Percentiles rank a stretch among this genome's conserved stretches.
Conservation (phyloP, 2,888 invertebrate species). For the Pogonocherus hispidulus region DNA sequence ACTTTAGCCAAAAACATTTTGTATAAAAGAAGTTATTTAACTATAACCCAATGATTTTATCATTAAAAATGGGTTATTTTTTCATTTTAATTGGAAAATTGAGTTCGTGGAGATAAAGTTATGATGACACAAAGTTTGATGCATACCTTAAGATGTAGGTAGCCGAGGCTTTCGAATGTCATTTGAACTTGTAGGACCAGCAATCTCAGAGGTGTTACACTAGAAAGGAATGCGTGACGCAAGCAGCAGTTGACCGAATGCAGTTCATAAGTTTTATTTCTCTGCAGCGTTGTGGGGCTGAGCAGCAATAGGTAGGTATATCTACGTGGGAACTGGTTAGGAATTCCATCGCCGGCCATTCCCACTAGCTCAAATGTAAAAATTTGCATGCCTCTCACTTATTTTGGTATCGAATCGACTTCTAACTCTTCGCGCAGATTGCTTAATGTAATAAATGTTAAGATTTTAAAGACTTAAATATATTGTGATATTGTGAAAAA, state of each 20-base stretch:
- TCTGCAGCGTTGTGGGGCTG: too few relatives aligned
- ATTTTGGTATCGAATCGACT: constrained; percentile 21
- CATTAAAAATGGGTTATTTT: too few relatives aligned
- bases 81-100: too few relatives aligned
- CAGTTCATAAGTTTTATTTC: background rate
- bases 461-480: too few relatives aligned
- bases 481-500: too few relatives aligned
- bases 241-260: constrained; percentile 33
- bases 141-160: too few relatives aligned
- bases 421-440: constrained; percentile 2
- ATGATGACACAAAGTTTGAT: too few relatives aligned
- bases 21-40: too few relatives aligned
- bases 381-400: constrained; percentile 42
- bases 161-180: too few relatives aligned
- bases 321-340: constrained; percentile 45
- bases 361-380: constrained; percentile 42
- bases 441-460: constrained; percentile 20
- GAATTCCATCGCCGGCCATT: constrained; percentile 47
- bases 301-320: background rate
- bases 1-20: too few relatives aligned
- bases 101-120: too few relatives aligned
- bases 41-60: too few relatives aligned
- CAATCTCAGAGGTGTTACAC: background rate
- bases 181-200: background rate
- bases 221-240: constrained; percentile 39